Conservation (phyloP, 2,113 vertebrate genomes). For the Mus spicilegus region DNA sequence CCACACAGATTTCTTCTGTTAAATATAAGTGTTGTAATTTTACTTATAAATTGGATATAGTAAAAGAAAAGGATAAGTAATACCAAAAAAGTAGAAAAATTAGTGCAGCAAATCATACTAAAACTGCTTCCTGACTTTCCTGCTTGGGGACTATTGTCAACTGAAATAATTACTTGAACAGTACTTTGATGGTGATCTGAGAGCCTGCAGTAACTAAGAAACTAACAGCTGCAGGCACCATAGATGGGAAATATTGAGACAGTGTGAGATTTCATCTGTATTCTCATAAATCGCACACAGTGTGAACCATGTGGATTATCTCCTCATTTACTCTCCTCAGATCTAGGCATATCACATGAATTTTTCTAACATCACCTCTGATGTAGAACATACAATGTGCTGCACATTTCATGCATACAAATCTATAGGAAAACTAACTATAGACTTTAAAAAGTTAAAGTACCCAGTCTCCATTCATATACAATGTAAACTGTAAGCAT, state of each 20-base stretch:
- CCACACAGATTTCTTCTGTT: neutral
- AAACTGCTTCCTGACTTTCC: neutral
- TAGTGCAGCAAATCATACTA: neutral
- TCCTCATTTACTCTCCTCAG: neutral
- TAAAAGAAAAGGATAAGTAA: neutral
- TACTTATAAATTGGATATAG: neutral
- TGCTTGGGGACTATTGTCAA: neutral
- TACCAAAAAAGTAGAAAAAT: neutral
- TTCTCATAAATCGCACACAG: neutral
- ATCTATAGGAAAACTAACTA: neutral
- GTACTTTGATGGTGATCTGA: neutral
- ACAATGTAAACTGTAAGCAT: neutral
- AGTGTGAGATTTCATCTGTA: neutral
- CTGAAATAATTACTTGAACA: neutral
- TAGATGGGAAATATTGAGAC: neutral
- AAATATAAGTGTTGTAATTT: neutral
- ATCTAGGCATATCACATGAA: neutral
- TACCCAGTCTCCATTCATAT: too few species aligned
- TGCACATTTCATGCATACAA: neutral
- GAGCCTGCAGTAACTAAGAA: too few species aligned
- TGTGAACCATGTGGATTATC: neutral
- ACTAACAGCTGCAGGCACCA: rapidly evolving
- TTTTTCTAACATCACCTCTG: neutral
- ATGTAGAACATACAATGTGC: neutral
- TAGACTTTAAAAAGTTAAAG: neutral